Conservation (phyloP, 2,888 invertebrate species). For the Polylopha cassiicola region DNA sequence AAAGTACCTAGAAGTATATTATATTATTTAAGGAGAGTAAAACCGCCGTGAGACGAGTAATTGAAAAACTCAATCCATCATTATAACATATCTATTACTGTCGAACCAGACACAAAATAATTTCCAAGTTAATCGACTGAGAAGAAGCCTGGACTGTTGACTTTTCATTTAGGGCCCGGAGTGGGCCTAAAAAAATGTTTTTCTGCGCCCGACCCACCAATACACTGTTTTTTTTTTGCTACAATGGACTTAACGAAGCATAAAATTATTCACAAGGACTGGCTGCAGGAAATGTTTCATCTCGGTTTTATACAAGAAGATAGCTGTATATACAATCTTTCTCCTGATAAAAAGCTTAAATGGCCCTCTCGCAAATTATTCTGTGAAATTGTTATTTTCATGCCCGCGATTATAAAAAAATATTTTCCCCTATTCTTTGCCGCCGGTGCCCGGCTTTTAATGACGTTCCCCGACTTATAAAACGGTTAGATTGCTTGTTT, state of each 20-base stretch:
- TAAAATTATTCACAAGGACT: constrained; percentile 64
- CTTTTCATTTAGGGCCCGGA: constrained; percentile 45
- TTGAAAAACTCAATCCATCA: constrained; percentile 44
- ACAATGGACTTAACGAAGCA: constrained; percentile 68
- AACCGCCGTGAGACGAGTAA: constrained; percentile 28
- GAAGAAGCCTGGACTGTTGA: constrained; percentile 41
- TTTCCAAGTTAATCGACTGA: constrained; percentile 25
- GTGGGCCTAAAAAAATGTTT: constrained; percentile 34
- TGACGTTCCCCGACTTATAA: constrained; percentile 54
- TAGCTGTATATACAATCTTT: constrained; percentile 68
- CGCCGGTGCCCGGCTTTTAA: constrained; percentile 41
- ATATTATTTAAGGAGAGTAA: constrained; percentile 35
- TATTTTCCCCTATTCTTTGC: constrained; percentile 51
- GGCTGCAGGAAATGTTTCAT: constrained; percentile 59
- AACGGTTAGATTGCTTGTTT: constrained; percentile 56
- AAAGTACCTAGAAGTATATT: too few relatives aligned
- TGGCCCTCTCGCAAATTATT: constrained; percentile 67
- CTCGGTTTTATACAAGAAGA: constrained; percentile 54
- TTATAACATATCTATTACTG: constrained; percentile 45
- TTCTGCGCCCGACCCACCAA: constrained; percentile 27
- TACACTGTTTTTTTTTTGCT: constrained; percentile 49
- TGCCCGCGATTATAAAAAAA: constrained; percentile 48
- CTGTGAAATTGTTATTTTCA: constrained; percentile 67
- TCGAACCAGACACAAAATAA: constrained; percentile 35
- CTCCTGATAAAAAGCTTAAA: constrained; percentile 71